Conservation (phyloP, 1,140 invertebrate genomes). For the Sycophaga agraensis region DNA sequence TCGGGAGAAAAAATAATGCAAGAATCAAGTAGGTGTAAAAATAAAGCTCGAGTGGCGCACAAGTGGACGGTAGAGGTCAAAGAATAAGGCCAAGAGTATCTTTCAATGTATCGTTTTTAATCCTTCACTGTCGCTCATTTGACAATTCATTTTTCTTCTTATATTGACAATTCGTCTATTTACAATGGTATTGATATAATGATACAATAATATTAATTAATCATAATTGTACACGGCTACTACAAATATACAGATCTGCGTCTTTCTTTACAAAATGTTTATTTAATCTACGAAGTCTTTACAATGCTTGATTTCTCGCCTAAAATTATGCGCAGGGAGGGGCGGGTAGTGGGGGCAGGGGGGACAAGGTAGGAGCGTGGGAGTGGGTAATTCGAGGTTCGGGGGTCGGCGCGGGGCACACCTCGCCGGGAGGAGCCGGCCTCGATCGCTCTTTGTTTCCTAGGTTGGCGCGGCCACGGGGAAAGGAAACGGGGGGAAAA, state of each 20-base stretch:
- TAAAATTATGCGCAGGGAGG: conserved; percentile 35
- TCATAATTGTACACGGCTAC: conserved; percentile 53
- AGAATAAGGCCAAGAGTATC: conserved; percentile 18
- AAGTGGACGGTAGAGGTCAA: neutral
- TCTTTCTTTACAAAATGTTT: conserved; percentile 46
- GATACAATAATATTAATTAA: conserved; percentile 44
- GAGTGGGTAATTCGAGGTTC: no score
- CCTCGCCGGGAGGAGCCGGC: neutral
- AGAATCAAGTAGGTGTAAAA: no score
- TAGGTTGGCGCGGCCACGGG: no score
- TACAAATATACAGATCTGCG: conserved; percentile 55
- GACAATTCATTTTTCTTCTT: conserved; percentile 49
- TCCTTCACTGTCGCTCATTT: conserved; percentile 49
- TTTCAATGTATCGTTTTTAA: conserved; percentile 56
- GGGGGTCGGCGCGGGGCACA: no score
- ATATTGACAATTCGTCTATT: conserved; percentile 57
- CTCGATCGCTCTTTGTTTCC: neutral
- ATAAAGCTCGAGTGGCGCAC: no score
- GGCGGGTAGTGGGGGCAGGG: no score
- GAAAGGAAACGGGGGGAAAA: no score
- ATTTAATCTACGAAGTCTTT: conserved; percentile 42
- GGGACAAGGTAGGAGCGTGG: no score
- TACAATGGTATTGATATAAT: conserved; percentile 52
- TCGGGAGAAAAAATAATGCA: no score
- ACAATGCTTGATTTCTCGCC: conserved; percentile 37